These are phyloP conservation scores for Pristionchus arcanus DNA, from an alignment of 2,888 invertebrate species.

Conservation along the genomic window DNA sequence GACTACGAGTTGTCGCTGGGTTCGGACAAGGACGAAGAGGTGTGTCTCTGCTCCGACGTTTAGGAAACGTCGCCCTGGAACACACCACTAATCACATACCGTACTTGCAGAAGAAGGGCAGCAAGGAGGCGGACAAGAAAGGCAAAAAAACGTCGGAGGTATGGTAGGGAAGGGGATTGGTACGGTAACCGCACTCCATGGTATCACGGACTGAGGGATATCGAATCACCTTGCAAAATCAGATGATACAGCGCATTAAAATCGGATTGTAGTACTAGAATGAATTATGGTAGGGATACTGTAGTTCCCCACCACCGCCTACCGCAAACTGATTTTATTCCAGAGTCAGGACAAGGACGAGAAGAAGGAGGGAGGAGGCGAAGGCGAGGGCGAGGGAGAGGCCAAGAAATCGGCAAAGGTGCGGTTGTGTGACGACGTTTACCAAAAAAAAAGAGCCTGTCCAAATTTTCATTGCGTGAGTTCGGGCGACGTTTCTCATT, in stretches of 20 bases:
- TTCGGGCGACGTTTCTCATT: neutral
- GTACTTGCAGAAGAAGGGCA: neutral
- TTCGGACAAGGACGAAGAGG: constrained; percentile 13
- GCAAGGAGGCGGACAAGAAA: neutral
- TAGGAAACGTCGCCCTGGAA: neutral
- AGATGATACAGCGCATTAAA: no score
- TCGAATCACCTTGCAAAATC: no score
- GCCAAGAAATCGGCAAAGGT: constrained; percentile 8
- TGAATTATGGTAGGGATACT: no score
- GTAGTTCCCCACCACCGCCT: neutral
- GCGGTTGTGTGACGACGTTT: neutral
- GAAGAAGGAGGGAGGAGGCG: neutral
- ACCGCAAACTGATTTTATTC: neutral
- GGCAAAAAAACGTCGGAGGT: constrained; percentile 14
- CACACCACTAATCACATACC: neutral
- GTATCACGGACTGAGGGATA: no score
- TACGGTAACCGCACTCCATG: neutral
- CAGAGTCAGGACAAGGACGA: constrained; percentile 15
- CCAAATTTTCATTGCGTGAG: neutral
- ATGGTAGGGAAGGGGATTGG: neutral
- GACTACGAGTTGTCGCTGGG: constrained; percentile 16
- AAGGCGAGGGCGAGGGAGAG: neutral
- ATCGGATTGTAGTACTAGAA: no score
- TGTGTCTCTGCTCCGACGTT: neutral
- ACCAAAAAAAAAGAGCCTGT: neutral